These are phyloP conservation scores for Eupithecia subumbrata DNA, from an alignment of 2,888 invertebrate genomes.

Conservation along the genomic window DNA sequence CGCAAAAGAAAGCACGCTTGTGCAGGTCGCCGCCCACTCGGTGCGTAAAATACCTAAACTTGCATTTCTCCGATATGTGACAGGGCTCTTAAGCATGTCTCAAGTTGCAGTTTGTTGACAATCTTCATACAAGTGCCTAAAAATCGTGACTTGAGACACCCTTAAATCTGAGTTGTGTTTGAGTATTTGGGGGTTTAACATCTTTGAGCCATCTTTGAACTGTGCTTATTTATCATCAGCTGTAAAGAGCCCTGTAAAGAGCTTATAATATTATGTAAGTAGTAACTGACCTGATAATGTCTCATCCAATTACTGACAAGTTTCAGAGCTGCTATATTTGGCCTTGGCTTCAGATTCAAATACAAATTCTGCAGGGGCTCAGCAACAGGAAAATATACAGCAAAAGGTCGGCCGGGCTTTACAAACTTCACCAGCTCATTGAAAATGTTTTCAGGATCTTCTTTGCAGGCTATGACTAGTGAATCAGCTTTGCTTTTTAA, in stretches of 20 bases:
- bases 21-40: too few species aligned
- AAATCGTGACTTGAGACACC: too few species aligned
- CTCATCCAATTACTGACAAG: conserved; percentile 94
- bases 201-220: too few species aligned
- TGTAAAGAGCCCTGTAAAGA: background rate
- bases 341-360: conserved; percentile 88
- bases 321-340: conserved; percentile 89
- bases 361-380: conserved; percentile 95
- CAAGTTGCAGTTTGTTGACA: too few species aligned
- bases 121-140: too few species aligned
- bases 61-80: too few species aligned
- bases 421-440: conserved; percentile 90
- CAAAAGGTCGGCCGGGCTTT: conserved; percentile 92
- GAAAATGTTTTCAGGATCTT: conserved; percentile 93
- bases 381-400: conserved; percentile 90
- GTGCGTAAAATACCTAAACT: too few species aligned
- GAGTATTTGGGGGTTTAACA: too few species aligned
- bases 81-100: too few species aligned
- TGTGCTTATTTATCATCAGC: background rate
- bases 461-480: conserved; percentile 91
- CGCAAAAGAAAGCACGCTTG: too few species aligned
- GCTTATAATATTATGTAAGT: background rate
- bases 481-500: conserved; percentile 88
- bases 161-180: too few species aligned
- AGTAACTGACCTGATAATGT: conserved; percentile 89